Percentiles rank a stretch among this genome's conserved stretches.
phyloP scores from a whole-genome alignment of 1,140 invertebrate species.

The Eriosoma lanigerum region DNA sequence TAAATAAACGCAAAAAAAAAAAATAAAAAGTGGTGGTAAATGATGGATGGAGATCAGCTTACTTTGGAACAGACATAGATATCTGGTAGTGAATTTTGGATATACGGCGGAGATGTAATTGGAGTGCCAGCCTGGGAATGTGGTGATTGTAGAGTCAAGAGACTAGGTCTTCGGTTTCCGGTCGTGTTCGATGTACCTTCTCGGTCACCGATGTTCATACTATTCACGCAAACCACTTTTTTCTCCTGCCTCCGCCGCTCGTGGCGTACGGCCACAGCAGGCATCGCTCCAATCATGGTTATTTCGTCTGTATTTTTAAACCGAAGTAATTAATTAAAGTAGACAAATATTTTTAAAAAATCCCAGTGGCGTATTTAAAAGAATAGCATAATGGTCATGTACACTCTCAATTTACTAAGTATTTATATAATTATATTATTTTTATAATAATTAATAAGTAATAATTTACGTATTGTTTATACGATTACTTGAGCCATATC shows the following conservation, averaged over 20 bases:
- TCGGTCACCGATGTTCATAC: slow-evolving; percentile 23
- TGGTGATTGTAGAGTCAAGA: slow-evolving; percentile 65
- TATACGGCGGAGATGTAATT: slow-evolving; percentile 36
- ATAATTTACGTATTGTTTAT: too few relatives aligned
- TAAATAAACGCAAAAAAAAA: too few relatives aligned
- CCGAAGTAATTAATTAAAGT: slow-evolving; percentile 28
- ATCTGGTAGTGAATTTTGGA: slow-evolving; percentile 44
- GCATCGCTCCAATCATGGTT: slow-evolving; percentile 83
- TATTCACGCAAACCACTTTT: slow-evolving; percentile 53
- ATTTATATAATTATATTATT: too few relatives aligned
- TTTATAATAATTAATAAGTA: too few relatives aligned
- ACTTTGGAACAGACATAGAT: slow-evolving; percentile 49
- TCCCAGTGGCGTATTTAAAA: too few relatives aligned
- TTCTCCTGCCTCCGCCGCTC: slow-evolving; percentile 75
- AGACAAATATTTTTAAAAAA: too few relatives aligned
- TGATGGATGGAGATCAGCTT: neutral
- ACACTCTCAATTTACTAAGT: too few relatives aligned
- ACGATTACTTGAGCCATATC: too few relatives aligned
- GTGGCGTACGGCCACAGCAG: slow-evolving; percentile 79
- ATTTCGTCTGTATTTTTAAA: slow-evolving; percentile 54
- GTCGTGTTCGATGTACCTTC: slow-evolving; percentile 32
- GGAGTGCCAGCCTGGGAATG: slow-evolving; percentile 54
- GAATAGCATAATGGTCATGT: too few relatives aligned
- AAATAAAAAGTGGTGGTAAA: too few relatives aligned
- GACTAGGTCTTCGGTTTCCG: slow-evolving; percentile 64